Base-by-base conservation (phyloP, 2,797 vertebrate species). In the Euthynnus affinis region DNA sequence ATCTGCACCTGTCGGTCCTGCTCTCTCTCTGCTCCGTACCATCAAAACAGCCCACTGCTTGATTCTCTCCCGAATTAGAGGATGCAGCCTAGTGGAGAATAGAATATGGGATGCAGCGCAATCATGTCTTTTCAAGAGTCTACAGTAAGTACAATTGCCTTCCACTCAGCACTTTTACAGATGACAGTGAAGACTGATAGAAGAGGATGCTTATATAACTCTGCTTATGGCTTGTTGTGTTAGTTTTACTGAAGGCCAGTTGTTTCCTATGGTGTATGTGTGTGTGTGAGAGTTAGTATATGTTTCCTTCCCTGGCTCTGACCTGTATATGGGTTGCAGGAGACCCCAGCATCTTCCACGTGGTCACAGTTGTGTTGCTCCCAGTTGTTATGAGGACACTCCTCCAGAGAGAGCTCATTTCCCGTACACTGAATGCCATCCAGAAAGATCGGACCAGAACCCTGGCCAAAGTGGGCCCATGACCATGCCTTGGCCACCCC, bases 321-420 rank as follows among this genome's bases (percentile, higher is more conserved):
- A 95, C 95, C 95, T 88, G 92, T 93, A 84, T 93, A 90, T 2
- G 94, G 94, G 86, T 95, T 94, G 80, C 97, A 98, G 68, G 95
- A 93, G 25, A 96, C 96, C 0, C 96, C 92, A 1, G 97, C 97
- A 0, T 97, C 97, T 78, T 97, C 95, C 22, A 94, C 93, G 89
- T 97, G 97, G 85, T 97, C 94, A 71, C 97, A 98, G 89, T 94
- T 96, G 86, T 98, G 97, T 52, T 94, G 91, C 60, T 93, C 93
- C 98, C 97, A 98, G 75, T 89, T 90, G 14, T 91, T 88, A 70
- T 96, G 97, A 65, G 93, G 91, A 89, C 97, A 98, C 23, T 95
- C 95, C 83, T 97, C 96, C 70, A 98, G 92, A n/a, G 93, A 95
- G 12, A 95, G 90, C 78, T 99, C 98, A 7, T 96, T 97, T 56